Percentiles rank a stretch among this genome's conserved stretches.
Evolutionary conservation across 92 coral and sea anemone genomes (phyloP).

Genomic region (Epizoanthus rinbou): DNA sequence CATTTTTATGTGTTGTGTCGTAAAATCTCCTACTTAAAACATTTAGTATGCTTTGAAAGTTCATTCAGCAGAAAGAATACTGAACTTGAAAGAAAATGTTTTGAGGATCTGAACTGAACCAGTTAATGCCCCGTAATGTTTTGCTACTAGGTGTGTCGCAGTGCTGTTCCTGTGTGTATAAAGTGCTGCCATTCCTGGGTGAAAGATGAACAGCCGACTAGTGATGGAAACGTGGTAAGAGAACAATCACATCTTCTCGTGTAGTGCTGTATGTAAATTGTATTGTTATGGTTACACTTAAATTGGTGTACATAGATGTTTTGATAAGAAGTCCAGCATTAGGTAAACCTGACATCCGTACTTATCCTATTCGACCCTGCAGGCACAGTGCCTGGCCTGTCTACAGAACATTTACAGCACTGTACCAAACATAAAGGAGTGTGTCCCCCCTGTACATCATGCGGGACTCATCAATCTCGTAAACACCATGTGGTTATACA

Average conservation of each 20-base stretch:
- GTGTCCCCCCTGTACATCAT: constrained; percentile 83
- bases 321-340: too few relatives aligned
- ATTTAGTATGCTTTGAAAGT: too few relatives aligned
- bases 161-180: constrained; percentile 66
- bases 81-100: too few relatives aligned
- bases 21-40: too few relatives aligned
- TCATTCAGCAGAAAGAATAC: too few relatives aligned
- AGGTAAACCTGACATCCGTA: too few relatives aligned
- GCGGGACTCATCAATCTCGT: constrained; percentile 62
- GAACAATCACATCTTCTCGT: too few relatives aligned
- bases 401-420: constrained; percentile 56
- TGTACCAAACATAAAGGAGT: constrained; percentile 37
- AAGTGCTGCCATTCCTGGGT: constrained; percentile 56
- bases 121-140: neutral
- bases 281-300: too few relatives aligned
- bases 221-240: constrained; percentile 49
- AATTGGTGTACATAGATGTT: too few relatives aligned
- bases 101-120: neutral
- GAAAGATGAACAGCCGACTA: constrained; percentile 35
- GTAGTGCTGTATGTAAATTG: too few relatives aligned
- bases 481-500: constrained; percentile 59
- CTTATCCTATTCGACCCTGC: neutral
- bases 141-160: constrained; percentile 56
- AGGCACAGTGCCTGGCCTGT: constrained; percentile 60
- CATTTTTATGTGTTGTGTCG: too few relatives aligned